Evolutionary conservation across 2,113 vertebrate genomes (phyloP).

Genomic region (Beaufortia kweichowensis): DNA sequence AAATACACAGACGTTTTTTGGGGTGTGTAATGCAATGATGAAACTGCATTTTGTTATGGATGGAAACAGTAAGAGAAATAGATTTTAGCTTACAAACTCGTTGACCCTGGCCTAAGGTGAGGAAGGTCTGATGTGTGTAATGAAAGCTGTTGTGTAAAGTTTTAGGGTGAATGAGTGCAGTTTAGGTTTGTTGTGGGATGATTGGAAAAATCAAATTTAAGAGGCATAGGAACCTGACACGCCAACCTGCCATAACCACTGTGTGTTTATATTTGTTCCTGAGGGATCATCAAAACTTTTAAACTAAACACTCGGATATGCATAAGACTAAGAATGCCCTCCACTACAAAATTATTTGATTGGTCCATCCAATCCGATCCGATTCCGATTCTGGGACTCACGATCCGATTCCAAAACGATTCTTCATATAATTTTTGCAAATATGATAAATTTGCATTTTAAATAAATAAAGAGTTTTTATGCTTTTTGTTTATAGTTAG

Average conservation of each 20-base stretch:
- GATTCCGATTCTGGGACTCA: too few species aligned
- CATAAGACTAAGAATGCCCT: too few species aligned
- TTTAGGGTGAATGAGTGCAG: slow-evolving; percentile 20
- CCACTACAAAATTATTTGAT: too few species aligned
- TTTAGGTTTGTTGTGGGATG: slow-evolving; percentile 27
- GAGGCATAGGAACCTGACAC: background rate
- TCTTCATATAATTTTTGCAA: too few species aligned
- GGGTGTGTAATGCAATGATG: background rate
- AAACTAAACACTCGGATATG: too few species aligned
- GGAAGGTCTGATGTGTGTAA: background rate
- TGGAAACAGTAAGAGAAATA: background rate
- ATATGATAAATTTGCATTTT: too few species aligned
- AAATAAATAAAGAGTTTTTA: too few species aligned
- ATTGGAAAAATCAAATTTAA: background rate
- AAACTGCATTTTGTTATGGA: background rate
- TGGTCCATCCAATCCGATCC: too few species aligned
- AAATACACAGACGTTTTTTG: background rate
- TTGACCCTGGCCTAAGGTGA: slow-evolving; percentile 20
- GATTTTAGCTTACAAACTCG: slow-evolving; percentile 3
- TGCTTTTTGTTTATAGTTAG: too few species aligned
- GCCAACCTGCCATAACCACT: background rate
- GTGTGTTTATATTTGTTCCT: too few species aligned
- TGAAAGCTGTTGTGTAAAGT: slow-evolving; percentile 18
- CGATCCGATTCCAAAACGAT: too few species aligned
- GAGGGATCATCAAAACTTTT: too few species aligned